phyloP scores from a whole-genome alignment of 2,888 invertebrate genomes.

The Heliconius sara region DNA sequence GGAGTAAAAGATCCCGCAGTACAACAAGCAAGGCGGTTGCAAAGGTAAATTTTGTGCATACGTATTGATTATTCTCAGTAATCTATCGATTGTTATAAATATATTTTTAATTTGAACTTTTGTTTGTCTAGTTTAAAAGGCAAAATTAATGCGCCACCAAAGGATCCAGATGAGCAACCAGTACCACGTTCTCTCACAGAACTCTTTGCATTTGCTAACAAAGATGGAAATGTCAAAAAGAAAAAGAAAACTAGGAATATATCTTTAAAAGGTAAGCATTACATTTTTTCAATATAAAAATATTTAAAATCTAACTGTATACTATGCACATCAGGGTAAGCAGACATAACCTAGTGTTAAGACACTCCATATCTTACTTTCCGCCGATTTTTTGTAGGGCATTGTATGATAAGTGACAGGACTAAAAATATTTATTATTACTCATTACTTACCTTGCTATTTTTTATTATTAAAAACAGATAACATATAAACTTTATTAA shows the following conservation, averaged over 20 bases:
- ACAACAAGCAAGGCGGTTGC: slow-evolving; percentile 86
- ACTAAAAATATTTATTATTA: no score
- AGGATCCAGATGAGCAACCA: slow-evolving; percentile 88
- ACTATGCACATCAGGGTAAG: neutral
- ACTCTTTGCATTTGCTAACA: slow-evolving; percentile 79
- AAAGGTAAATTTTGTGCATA: slow-evolving; percentile 75
- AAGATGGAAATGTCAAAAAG: slow-evolving; percentile 52
- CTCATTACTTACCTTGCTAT: no score
- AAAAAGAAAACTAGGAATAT: slow-evolving; percentile 50
- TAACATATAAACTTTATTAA: neutral
- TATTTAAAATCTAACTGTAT: neutral
- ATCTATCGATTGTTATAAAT: neutral
- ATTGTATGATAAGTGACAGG: no score
- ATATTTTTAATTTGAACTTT: slow-evolving; percentile 3
- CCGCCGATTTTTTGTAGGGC: no score
- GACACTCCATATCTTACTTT: no score
- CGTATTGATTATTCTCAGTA: neutral
- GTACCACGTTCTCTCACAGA: slow-evolving; percentile 88
- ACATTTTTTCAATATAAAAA: neutral
- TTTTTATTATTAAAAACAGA: neutral
- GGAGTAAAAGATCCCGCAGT: slow-evolving; percentile 90
- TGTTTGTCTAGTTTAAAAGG: slow-evolving; percentile 85
- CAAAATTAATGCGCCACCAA: slow-evolving; percentile 90
- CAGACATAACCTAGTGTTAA: no score
- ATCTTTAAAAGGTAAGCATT: slow-evolving; percentile 30